Evolutionary conservation across 2,888 invertebrate species (phyloP).

Genomic region (Amphiduros pacificus): DNA sequence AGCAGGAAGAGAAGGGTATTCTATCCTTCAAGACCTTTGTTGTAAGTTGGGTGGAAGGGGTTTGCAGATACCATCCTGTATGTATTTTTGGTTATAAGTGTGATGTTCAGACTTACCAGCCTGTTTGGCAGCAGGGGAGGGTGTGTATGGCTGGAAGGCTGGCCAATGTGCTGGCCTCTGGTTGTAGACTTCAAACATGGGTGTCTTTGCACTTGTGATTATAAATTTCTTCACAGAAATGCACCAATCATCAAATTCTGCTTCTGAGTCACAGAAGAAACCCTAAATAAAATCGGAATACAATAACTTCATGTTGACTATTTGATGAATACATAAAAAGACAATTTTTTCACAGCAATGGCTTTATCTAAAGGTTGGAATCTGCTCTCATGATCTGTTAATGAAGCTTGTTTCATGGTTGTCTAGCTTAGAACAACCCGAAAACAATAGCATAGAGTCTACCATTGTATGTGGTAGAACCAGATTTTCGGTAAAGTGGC

Average conservation of each 20-base stretch:
- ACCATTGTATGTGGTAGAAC: no score
- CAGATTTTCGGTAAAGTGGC: no score
- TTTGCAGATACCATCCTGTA: no score
- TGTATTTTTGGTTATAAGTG: no score
- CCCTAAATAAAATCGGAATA: slow-evolving; percentile 68
- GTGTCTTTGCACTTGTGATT: slow-evolving; percentile 68
- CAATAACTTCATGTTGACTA: background rate
- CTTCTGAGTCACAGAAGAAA: slow-evolving; percentile 84
- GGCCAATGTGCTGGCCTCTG: slow-evolving; percentile 69
- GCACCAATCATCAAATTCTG: slow-evolving; percentile 79
- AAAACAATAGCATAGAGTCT: no score
- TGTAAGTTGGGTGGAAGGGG: no score
- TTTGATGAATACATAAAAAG: background rate
- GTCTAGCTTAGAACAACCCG: no score
- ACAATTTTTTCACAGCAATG: background rate
- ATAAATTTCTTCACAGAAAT: slow-evolving; percentile 61
- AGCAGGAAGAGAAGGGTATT: no score
- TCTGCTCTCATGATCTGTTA: no score
- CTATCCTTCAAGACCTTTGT: no score
- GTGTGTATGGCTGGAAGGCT: slow-evolving; percentile 39
- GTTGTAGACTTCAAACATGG: slow-evolving; percentile 84
- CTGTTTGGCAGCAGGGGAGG: background rate
- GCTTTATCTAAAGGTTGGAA: no score
- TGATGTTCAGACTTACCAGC: slow-evolving; percentile 1
- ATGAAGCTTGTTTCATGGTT: no score